A percentile compares a stretch with the other conserved stretches of the same genome.
phyloP scores from a whole-genome alignment of 2,113 vertebrate species.

The Columba janthina region DNA sequence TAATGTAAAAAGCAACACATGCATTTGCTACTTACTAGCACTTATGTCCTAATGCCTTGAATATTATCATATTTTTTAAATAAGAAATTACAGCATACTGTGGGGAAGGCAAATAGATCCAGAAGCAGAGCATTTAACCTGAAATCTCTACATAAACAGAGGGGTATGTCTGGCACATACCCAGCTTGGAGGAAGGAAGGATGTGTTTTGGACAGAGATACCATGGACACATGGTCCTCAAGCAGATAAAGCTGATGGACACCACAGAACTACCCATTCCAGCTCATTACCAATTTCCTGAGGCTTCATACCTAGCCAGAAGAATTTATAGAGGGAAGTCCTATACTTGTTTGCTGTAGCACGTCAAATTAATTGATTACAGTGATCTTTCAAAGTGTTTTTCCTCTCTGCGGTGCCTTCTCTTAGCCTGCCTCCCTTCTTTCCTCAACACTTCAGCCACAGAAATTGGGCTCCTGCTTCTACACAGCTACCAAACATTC shows the following conservation, averaged over 20 bases:
- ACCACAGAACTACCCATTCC: background rate
- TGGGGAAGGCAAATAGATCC: background rate
- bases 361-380: background rate
- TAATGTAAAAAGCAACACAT: background rate
- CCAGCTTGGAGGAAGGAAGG: background rate
- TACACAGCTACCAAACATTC: background rate
- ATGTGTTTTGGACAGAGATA: background rate
- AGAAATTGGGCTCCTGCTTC: background rate
- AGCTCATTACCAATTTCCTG: background rate
- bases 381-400: background rate
- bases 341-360: background rate
- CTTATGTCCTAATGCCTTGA: background rate
- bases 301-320: background rate
- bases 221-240: background rate
- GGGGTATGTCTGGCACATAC: background rate
- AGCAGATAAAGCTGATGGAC: background rate
- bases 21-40: background rate
- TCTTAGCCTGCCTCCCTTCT: background rate
- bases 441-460: background rate
- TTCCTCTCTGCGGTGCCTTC: background rate
- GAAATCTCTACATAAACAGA: background rate
- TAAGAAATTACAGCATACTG: background rate
- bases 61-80: background rate
- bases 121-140: background rate
- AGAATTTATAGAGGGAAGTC: background rate